phyloP scores from a whole-genome alignment of 1,140 invertebrate species.

The Drosophila seguyi region DNA sequence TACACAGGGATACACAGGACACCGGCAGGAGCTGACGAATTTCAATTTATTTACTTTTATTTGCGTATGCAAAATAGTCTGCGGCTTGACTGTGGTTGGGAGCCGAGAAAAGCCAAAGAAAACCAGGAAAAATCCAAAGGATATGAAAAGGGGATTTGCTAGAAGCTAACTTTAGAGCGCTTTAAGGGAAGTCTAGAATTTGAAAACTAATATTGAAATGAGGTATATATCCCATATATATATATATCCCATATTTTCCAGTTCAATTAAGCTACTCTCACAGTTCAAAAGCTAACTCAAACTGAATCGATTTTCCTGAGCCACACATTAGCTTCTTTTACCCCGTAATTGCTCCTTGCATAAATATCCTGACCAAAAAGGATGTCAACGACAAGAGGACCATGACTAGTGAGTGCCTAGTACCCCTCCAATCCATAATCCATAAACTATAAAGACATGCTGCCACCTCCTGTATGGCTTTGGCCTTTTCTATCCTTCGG shows the following conservation, averaged over 20 bases:
- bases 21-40: constrained; percentile 40
- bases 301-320: not conserved
- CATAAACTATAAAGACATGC: constrained; percentile 31
- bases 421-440: constrained; percentile 3
- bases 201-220: not conserved
- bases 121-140: not conserved
- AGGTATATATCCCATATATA: too few species aligned
- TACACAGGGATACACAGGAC: not conserved
- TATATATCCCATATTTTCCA: not conserved
- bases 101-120: not conserved
- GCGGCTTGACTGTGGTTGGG: constrained; percentile 66
- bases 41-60: constrained; percentile 82
- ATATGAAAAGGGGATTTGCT: not conserved
- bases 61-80: constrained; percentile 76
- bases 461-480: not conserved
- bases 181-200: not conserved
- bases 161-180: too few species aligned
- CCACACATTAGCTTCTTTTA: constrained; percentile 1
- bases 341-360: not conserved
- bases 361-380: constrained; percentile 2
- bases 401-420: constrained; percentile 10
- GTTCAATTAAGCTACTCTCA: not conserved
- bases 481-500: not conserved
- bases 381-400: constrained; percentile 11
- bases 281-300: not conserved